Conservation (phyloP, 2,797 vertebrate genomes). For the Mallotus villosus region DNA sequence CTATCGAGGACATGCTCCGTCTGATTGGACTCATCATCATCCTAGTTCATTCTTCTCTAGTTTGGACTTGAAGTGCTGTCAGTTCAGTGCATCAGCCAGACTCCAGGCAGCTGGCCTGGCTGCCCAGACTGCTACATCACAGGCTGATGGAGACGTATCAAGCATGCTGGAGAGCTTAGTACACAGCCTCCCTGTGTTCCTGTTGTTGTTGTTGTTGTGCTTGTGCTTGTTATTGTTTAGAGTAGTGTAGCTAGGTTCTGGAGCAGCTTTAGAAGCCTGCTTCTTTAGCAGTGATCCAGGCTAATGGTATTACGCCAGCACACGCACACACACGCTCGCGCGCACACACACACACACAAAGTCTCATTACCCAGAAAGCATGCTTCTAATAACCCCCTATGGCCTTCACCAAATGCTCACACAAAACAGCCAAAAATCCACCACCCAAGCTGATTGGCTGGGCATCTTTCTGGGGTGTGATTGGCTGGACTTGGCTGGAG, state of each 20-base stretch:
- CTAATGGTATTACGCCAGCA: conserved; percentile 66
- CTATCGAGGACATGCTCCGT: background rate
- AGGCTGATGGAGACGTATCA: conserved; percentile 10
- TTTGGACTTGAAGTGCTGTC: background rate
- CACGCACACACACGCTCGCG: background rate
- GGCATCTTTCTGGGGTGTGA: conserved; percentile 17
- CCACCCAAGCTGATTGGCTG: conserved; percentile 37
- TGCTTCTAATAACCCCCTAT: conserved; percentile 63
- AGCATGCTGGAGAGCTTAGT: conserved; percentile 16
- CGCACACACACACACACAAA: background rate
- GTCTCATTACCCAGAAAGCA: conserved; percentile 66
- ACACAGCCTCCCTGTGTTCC: conserved; percentile 13
- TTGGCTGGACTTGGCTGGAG: conserved; percentile 42
- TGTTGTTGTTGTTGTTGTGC: conserved; percentile 14
- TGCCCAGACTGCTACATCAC: background rate
- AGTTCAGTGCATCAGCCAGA: background rate
- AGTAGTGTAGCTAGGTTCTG: conserved; percentile 22
- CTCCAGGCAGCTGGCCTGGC: background rate
- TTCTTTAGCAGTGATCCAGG: conserved; percentile 59
- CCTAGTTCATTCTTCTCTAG: no score
- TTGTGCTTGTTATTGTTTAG: conserved; percentile 18
- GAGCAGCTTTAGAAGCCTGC: conserved; percentile 49
- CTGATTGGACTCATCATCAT: background rate
- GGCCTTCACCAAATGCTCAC: conserved; percentile 64
- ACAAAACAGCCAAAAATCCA: conserved; percentile 59